Evolutionary conservation across 2,888 invertebrate genomes (phyloP), one percentile per base, ranked within the genome.

Genomic region (Empis stercorea): DNA sequence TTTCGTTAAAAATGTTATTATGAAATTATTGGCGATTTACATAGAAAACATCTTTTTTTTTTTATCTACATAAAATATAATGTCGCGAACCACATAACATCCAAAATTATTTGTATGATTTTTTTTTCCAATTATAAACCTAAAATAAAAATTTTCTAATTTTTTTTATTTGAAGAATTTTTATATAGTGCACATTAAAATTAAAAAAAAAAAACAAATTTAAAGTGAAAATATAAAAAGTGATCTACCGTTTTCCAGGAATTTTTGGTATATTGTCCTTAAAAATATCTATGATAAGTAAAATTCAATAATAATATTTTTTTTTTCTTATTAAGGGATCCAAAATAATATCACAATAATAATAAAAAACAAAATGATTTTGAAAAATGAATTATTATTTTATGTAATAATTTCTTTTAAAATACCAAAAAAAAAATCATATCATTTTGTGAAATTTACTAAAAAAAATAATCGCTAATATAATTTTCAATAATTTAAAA

Each of bases 71-170:
- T 27, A 27, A 4, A 27, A 27, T 6, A 34, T n/a, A 34, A 34
- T 34, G 13, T 53, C 57, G 56, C 60, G 63, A 65, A 64, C 65
- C 65, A 62, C 65, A 65, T 65, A 65, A 65, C 65, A 65, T 65
- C 64, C 61, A 65, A 62, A 64, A 62, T 61, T 62, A n/a, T 6
- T 27, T 27, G 4, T 6, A 7, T 27, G 9, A 27, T 20, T 20
- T 20, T 20, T 20, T 20, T 20, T 20, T 4, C 20, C 20, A 20
- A 20, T 4, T 20, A n/a, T 20, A 20, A 20, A 27, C 9, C 23
- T 27, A 27, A 27, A 27, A 7, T 7, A 4, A 27, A 27, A 27
- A 7, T n/a, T n/a, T n/a, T n/a, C 23, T 27, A 9, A 27, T 27
- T 4, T 27, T 27, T 27, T 27, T 27, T 27, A 27, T 27, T 27